Evolutionary conservation across 2,888 invertebrate genomes (phyloP).

Genomic region (Synergus itoensis): DNA sequence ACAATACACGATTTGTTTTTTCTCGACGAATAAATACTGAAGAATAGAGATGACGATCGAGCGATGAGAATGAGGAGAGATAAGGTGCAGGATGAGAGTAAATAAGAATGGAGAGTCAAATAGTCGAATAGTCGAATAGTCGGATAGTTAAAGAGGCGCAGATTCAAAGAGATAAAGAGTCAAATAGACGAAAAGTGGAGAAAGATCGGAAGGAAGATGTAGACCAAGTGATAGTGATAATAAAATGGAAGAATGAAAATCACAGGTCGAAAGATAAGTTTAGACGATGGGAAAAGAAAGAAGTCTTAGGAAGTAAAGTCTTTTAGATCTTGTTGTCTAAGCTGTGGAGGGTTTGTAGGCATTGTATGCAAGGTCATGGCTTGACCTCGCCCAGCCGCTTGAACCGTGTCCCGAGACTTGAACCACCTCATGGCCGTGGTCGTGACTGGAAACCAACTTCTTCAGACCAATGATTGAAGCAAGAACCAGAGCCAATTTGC

Average conservation of each 20-base stretch:
- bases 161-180: not conserved
- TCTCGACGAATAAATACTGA: constrained; percentile 66
- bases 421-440: constrained; percentile 83
- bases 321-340: constrained; percentile 44
- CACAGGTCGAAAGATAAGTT: constrained; percentile 54
- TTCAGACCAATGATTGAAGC: constrained; percentile 92
- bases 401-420: constrained; percentile 82
- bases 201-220: constrained; percentile 17
- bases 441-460: constrained; percentile 86
- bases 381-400: constrained; percentile 87
- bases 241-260: constrained; percentile 59
- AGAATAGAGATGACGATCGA: constrained; percentile 49
- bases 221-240: constrained; percentile 12
- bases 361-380: constrained; percentile 83
- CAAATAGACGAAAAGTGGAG: constrained; percentile 29
- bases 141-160: not conserved
- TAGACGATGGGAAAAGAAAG: constrained; percentile 50
- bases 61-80: constrained; percentile 40
- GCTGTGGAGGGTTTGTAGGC: constrained; percentile 79
- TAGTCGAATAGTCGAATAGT: not conserved
- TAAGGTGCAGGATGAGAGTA: constrained; percentile 8
- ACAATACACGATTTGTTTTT: constrained; percentile 56
- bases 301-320: constrained; percentile 48
- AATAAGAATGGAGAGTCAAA: constrained; percentile 15
- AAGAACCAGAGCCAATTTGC: constrained; percentile 89